Evolutionary conservation across 1,140 invertebrate species (phyloP), one percentile per base, ranked within the genome.

Genomic region (Drosophila kurseongensis): DNA sequence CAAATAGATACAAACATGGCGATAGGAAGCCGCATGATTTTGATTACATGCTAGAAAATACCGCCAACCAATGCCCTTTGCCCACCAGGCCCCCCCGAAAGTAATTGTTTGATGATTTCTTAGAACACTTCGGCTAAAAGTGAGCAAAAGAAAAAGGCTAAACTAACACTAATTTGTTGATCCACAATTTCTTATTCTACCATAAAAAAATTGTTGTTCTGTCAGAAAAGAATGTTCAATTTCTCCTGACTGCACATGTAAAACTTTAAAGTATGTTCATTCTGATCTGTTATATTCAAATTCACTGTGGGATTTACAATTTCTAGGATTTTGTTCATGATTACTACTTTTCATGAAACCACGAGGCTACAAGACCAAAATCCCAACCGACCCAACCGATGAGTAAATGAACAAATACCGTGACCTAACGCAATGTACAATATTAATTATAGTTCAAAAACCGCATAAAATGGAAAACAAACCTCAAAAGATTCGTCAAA

Each of bases 371-470:
- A 18, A 12, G 2, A 18, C 16, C 6, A 23, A 23, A 23, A 13
- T 18, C 10, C 10, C 5, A 13, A 2, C 5, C 5, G 10, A 13
- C 12, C 23, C 23, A 27, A 48, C 4, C 44, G 0, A n/a, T 14
- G 40, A 10, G 4, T 1, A 4, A 29, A 50, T 38, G 16, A 9
- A 62, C 29, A 29, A 56, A 63, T 63, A 41, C 62, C 80, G 75
- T 80, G 76, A 84, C 81, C 80, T 85, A 77, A 60, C 76, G 48
- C 73, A 83, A 83, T 72, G 72, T 42, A 52, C n/a, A 75, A 27
- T 32, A 71, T 40, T 47, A 38, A 69, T 56, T 27, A 48, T 23
- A 16, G 42, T 57, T 35, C 44, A 69, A 16, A 18, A 51, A 51
- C 52, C n/a, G 12, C 48, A 66, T 62, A 72, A 38, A 54, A 48